Conservation (phyloP, 2,888 invertebrate genomes). For the Abscondita cerata region DNA sequence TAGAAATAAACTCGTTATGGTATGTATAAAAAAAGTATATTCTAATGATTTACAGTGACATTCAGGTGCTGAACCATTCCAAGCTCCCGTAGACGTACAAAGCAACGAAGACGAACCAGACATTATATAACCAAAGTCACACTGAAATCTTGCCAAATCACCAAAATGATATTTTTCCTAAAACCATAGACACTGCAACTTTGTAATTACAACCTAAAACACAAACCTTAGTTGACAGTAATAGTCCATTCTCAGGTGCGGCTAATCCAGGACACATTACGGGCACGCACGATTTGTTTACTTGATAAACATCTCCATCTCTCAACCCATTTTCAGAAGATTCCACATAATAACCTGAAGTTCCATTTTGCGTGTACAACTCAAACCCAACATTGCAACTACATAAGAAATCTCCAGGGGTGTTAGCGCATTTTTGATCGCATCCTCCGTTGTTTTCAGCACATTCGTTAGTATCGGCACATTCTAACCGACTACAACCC, state of each 20-base stretch:
- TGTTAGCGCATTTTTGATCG: slow-evolving; percentile 91
- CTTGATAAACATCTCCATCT: slow-evolving; percentile 87
- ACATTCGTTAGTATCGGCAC: slow-evolving; percentile 89
- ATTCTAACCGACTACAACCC: slow-evolving; percentile 91
- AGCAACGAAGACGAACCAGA: slow-evolving; percentile 84
- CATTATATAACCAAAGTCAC: slow-evolving; percentile 94
- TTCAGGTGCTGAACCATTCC: slow-evolving; percentile 93
- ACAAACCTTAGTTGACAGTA: slow-evolving; percentile 76
- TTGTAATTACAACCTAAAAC: slow-evolving; percentile 16
- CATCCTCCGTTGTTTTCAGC: slow-evolving; percentile 87
- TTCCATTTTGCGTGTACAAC: slow-evolving; percentile 85
- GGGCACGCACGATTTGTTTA: slow-evolving; percentile 94
- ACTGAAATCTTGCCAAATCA: slow-evolving; percentile 89
- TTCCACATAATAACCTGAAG: slow-evolving; percentile 85
- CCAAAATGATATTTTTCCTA: slow-evolving; percentile 84
- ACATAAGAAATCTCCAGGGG: slow-evolving; percentile 87
- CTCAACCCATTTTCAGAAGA: slow-evolving; percentile 83
- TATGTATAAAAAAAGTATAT: neutral
- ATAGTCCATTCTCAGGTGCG: slow-evolving; percentile 84
- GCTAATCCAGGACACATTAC: slow-evolving; percentile 83
- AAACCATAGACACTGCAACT: neutral
- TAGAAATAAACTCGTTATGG: slow-evolving; percentile 54
- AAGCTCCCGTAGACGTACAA: slow-evolving; percentile 88
- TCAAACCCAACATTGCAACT: slow-evolving; percentile 92
- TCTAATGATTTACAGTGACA: slow-evolving; percentile 84